Evolutionary conservation across 2,113 vertebrate species (phyloP).

Genomic region (Misgurnus mizolepis): DNA sequence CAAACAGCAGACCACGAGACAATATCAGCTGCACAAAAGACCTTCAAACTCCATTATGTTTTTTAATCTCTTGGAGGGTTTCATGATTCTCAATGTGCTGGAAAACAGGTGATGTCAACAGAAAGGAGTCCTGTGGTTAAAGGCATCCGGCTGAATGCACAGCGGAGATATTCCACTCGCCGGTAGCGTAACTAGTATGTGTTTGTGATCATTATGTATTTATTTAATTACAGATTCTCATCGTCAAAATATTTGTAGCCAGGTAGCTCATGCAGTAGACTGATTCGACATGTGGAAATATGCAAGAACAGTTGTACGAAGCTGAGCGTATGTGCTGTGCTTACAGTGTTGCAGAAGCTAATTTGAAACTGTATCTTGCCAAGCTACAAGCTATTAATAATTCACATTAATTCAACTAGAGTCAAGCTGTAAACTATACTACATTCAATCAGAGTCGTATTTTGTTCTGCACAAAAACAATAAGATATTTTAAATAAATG

Average conservation of each 20-base stretch:
- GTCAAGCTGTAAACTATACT: no score
- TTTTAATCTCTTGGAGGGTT: constrained; percentile 59
- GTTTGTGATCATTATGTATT: neutral
- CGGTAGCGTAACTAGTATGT: constrained; percentile 10
- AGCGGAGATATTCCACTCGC: constrained; percentile 35
- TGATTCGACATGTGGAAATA: no score
- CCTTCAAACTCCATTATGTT: constrained; percentile 74
- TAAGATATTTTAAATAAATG: no score
- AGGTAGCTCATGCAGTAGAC: no score
- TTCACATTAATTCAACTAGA: no score
- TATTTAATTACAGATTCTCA: neutral
- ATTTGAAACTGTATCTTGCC: no score
- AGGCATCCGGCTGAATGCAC: constrained; percentile 54
- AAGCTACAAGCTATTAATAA: no score
- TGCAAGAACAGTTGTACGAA: no score
- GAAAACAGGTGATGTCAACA: constrained; percentile 56
- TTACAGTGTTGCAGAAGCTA: no score
- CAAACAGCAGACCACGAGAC: constrained; percentile 77
- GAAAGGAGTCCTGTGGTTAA: constrained; percentile 58
- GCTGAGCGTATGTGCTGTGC: neutral
- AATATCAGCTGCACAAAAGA: constrained; percentile 77
- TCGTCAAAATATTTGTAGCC: no score
- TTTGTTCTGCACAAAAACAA: no score
- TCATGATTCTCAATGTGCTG: constrained; percentile 59
- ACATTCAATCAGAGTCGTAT: no score